Percentiles rank a stretch among this genome's conserved stretches.
phyloP scores from a whole-genome alignment of 2,797 vertebrate genomes.

The Pogoniulus pusillus region DNA sequence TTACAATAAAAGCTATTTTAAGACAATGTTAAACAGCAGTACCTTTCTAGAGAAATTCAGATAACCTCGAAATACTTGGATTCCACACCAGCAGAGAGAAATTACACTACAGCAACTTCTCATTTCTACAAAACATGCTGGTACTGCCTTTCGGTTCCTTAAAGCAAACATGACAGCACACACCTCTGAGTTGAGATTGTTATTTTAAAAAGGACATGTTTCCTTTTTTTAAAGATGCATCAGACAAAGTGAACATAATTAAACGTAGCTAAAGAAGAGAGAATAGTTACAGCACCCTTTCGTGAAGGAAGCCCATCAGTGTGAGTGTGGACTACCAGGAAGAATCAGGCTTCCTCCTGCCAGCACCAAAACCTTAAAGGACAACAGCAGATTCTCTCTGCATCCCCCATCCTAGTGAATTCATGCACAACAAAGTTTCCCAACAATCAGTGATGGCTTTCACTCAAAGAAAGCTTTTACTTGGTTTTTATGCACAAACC shows the following conservation, averaged over 20 bases:
- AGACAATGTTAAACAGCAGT: background rate
- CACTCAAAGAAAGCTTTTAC: background rate
- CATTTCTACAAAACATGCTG: background rate
- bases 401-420: background rate
- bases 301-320: background rate
- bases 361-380: background rate
- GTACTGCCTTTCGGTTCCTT: background rate
- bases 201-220: background rate
- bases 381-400: rapidly evolving
- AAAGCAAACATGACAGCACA: background rate
- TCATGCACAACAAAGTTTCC: rapidly evolving
- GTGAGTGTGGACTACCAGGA: background rate
- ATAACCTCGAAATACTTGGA: background rate
- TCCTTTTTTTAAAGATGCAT: background rate
- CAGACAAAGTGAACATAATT: background rate
- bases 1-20: background rate
- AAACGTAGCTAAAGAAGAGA: background rate
- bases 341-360: background rate
- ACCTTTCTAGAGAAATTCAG: background rate
- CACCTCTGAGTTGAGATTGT: background rate
- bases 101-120: background rate
- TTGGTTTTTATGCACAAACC: background rate
- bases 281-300: background rate
- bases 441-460: rapidly evolving
- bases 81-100: background rate